Conservation (phyloP, 2,888 invertebrate genomes). For the Eurytoma californica region DNA sequence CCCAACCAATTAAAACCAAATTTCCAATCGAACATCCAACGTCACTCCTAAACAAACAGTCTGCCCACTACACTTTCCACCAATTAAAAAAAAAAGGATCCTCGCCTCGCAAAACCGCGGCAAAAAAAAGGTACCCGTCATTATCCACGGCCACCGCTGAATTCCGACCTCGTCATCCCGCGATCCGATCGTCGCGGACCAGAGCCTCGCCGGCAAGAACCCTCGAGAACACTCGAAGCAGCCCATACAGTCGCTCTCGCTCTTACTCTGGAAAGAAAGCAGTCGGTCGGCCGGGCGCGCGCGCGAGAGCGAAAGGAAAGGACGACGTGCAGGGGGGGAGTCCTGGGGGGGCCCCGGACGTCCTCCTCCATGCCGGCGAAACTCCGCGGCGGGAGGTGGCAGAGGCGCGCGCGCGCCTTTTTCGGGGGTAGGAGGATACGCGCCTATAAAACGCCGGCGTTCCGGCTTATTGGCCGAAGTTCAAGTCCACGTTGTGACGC, state of each 20-base stretch:
- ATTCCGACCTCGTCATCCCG: too few species aligned
- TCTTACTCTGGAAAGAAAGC: constrained; percentile 37
- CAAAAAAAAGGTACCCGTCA: too few species aligned
- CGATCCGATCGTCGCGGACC: neutral
- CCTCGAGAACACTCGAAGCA: constrained; percentile 29
- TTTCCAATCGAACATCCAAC: too few species aligned
- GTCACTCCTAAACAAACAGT: too few species aligned
- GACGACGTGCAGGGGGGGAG: constrained; percentile 21
- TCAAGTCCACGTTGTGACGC: constrained; percentile 69
- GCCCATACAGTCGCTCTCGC: constrained; percentile 20
- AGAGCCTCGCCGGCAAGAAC: constrained; percentile 1
- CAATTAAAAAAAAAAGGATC: too few species aligned
- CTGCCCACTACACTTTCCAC: too few species aligned
- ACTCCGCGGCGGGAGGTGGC: neutral
- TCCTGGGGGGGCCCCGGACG: constrained; percentile 18
- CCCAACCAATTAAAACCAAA: too few species aligned
- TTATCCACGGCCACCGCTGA: neutral
- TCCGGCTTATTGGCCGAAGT: constrained; percentile 74
- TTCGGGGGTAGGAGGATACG: constrained; percentile 70
- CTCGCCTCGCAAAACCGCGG: too few species aligned
- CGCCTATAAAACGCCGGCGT: constrained; percentile 74
- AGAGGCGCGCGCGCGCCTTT: constrained; percentile 32
- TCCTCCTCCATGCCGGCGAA: neutral
- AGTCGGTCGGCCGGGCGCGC: neutral
- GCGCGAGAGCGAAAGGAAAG: constrained; percentile 53